Conservation (phyloP, 2,888 invertebrate genomes). For the Dicycla oo region DNA sequence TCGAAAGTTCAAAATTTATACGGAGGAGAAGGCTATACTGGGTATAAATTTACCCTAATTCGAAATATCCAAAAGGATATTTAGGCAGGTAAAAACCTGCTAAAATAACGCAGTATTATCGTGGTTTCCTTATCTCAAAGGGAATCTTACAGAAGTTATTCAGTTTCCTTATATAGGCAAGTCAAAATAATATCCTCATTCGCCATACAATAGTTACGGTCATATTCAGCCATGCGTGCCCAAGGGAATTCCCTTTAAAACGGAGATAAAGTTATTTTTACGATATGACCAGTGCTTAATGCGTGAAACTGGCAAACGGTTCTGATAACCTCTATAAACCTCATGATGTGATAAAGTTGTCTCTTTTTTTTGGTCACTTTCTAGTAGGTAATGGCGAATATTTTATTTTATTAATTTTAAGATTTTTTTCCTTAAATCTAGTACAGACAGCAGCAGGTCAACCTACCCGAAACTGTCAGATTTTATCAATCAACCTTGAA, state of each 20-base stretch:
- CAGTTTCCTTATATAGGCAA: background rate
- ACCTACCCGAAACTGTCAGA: too few species aligned
- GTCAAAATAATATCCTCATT: slow-evolving; percentile 37
- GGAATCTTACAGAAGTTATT: slow-evolving; percentile 9
- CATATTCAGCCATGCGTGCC: slow-evolving; percentile 28
- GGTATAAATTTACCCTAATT: too few species aligned
- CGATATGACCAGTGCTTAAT: slow-evolving; percentile 53
- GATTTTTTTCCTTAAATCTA: too few species aligned
- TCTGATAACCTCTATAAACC: slow-evolving; percentile 48
- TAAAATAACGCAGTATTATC: background rate
- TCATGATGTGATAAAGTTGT: slow-evolving; percentile 28
- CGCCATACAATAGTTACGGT: slow-evolving; percentile 36
- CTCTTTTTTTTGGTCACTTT: slow-evolving; percentile 15
- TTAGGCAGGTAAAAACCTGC: too few species aligned
- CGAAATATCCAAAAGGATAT: background rate
- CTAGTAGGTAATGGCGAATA: background rate
- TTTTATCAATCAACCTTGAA: too few species aligned
- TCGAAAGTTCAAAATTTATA: too few species aligned
- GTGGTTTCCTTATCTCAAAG: slow-evolving; percentile 8
- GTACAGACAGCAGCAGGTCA: too few species aligned
- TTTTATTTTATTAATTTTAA: background rate
- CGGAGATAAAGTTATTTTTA: slow-evolving; percentile 58
- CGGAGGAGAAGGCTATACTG: too few species aligned
- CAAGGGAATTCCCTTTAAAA: slow-evolving; percentile 55
- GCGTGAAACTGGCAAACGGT: slow-evolving; percentile 43